phyloP scores from a whole-genome alignment of 2,888 invertebrate species.

The Drosophila villosipedis region DNA sequence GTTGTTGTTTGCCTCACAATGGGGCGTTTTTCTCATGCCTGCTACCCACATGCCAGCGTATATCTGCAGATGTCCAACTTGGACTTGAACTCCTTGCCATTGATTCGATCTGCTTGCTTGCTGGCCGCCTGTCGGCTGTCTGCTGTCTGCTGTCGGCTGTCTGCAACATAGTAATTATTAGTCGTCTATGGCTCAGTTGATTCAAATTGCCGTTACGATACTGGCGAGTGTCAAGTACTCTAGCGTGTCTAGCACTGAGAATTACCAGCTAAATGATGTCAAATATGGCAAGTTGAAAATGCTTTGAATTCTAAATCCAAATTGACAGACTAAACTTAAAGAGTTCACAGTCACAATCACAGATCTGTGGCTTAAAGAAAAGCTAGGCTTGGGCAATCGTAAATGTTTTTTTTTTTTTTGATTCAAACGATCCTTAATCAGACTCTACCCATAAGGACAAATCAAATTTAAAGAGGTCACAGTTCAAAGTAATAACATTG shows the following conservation, averaged over 20 bases:
- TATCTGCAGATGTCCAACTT: constrained; percentile 57
- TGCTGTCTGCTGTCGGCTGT: not conserved
- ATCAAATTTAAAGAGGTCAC: not conserved
- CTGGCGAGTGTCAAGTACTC: not conserved
- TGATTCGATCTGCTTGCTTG: constrained; percentile 28
- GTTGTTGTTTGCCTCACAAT: constrained; percentile 59
- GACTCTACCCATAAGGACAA: not conserved
- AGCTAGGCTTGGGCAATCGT: not conserved
- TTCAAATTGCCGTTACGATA: constrained; percentile 67
- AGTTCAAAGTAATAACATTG: not conserved
- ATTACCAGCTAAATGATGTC: not conserved
- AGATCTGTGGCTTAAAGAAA: not conserved
- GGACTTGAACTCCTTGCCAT: constrained; percentile 35
- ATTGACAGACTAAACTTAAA: not conserved
- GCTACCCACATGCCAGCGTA: constrained; percentile 59
- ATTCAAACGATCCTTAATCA: not conserved
- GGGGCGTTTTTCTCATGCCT: constrained; percentile 74
- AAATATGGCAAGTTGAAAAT: not conserved
- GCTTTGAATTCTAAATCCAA: not conserved
- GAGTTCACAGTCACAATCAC: not conserved
- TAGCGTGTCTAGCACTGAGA: not conserved
- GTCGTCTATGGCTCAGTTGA: constrained; percentile 64
- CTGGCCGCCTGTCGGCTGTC: constrained; percentile 13
- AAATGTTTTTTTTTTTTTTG: not conserved
- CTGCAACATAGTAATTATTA: constrained; percentile 65